Percentiles rank a stretch among this genome's conserved stretches.
These are phyloP conservation scores for Clunio marinus DNA, from an alignment of 2,888 invertebrate species.

Conservation along the genomic window DNA sequence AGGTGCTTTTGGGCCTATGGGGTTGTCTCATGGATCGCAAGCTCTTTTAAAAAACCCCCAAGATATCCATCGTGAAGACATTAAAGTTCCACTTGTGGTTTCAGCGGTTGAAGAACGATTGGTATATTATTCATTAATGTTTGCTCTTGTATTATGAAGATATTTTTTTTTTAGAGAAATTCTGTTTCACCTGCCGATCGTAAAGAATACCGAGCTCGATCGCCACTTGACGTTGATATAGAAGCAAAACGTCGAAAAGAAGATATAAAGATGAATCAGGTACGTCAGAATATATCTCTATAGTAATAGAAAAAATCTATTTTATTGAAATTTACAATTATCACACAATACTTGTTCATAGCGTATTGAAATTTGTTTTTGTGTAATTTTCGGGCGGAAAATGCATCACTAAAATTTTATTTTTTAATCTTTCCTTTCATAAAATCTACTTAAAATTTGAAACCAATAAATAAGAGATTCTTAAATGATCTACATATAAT, in stretches of 20 bases:
- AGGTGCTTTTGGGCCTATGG: conserved; percentile 47
- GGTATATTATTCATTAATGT: conserved; percentile 46
- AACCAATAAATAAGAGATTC: too few species aligned
- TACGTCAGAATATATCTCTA: too few species aligned
- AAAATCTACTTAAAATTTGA: too few species aligned
- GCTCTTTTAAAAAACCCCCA: conserved; percentile 51
- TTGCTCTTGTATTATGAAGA: conserved; percentile 45
- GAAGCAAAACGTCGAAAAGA: conserved; percentile 78
- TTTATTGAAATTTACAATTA: too few species aligned
- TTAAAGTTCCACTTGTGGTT: conserved; percentile 53
- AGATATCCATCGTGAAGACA: conserved; percentile 51
- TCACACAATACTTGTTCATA: too few species aligned
- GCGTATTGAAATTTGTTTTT: too few species aligned
- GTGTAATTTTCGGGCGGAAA: too few species aligned
- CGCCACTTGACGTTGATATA: conserved; percentile 69
- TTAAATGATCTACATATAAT: too few species aligned
- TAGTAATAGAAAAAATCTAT: background rate
- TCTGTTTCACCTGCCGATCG: conserved; percentile 78
- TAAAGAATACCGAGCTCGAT: conserved; percentile 75
- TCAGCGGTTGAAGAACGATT: conserved; percentile 60
- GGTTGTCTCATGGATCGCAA: conserved; percentile 50
- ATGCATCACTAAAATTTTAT: too few species aligned
- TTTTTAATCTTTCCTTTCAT: too few species aligned
- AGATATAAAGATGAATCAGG: conserved; percentile 73
- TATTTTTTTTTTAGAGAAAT: conserved; percentile 59